Evolutionary conservation across 2,888 invertebrate species (phyloP), one percentile per base, ranked within the genome.

Genomic region (Ennomos quercinarius): DNA sequence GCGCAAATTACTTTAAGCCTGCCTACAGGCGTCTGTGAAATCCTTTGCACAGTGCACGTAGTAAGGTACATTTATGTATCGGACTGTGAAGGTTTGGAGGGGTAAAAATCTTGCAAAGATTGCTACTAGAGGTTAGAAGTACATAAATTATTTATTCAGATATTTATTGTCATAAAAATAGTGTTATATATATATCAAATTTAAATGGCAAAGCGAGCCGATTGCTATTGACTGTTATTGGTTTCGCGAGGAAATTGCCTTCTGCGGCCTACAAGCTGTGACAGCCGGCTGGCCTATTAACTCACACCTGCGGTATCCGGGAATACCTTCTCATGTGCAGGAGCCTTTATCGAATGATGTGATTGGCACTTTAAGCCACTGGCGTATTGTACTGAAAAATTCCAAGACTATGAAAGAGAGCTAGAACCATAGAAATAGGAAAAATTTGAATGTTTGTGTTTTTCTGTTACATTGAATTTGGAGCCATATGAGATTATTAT

Each of bases 211-310:
- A 46, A 55, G 54, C 42, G 8, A 54, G 13, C 43, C n/a, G 39
- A 12, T 40, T 50, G 12, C 27, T 35, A 57, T 57, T 13, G 40
- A 43, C 13, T 40, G 42, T 36, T 65, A 61, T 65, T 57, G 49
- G 50, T 35, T 46, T 51, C 43, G 52, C 55, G 50, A 68, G 61
- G 63, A 66, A 66, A 68, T 68, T 68, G 63, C 60, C 62, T 62
- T 44, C 40, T 50, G 51, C 27, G 46, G 56, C 57, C 45, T 59
- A 52, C 49, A 53, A 50, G 46, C 27, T 48, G 61, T 53, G 42
- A 53, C 67, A 60, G 62, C 56, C 57, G 55, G 61, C 61, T 56
- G 59, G 43, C 56, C 57, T 47, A 61, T 64, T 62, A 66, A 62
- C 61, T 66, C 48, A 49, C 67, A 66, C 66, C 67, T 66, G 67